Evolutionary conservation across 1,140 invertebrate species (phyloP), one percentile per base, ranked within the genome.

Genomic region (Tetramorium alpestre): DNA sequence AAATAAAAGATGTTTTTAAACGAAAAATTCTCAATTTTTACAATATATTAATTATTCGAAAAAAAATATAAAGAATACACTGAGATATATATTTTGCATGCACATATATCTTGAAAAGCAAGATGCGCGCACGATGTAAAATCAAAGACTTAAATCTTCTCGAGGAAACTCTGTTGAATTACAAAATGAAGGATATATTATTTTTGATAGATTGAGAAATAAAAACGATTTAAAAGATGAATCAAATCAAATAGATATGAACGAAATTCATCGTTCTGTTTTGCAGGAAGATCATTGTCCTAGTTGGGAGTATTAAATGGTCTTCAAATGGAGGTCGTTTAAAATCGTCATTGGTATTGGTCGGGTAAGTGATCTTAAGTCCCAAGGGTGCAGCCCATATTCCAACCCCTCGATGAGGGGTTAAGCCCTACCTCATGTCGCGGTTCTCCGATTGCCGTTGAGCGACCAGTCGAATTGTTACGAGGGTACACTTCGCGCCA

Each of bases 281-380:
- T 44, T 58, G 38, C 41, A 73, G 38, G 4, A 33, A 73, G 18
- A 75, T 62, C 25, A 49, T 72, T 49, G n/a, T 69, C 47, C 33
- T 62, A 49, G 72, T 73, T 38, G 47, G 33, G 18, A 25, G n/a
- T 62, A 28, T 13, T 10, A 56, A 56, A 67, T 16, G 28, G 16
- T 11, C 28, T 38, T 56, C n/a, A 7, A 69, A 84, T 58, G 64
- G 44, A 54, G 28, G 41, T 69, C 18, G 62, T 62, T 41, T 28
- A 54, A 33, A 28, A 87, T 60, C 80, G 69, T 75, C 69, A 82
- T 54, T 47, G 88, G 88, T 65, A 89, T 89, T 90, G 89, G 88
- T 77, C 44, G 85, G 41, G 72, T 64, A 38, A 49, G 22, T 49
- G n/a, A 70, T 84, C 56, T 87, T 69, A 72, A 62, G 67, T 62